These are phyloP conservation scores for Lepidochitona cinerea DNA, from an alignment of 2,888 invertebrate species.

Conservation along the genomic window DNA sequence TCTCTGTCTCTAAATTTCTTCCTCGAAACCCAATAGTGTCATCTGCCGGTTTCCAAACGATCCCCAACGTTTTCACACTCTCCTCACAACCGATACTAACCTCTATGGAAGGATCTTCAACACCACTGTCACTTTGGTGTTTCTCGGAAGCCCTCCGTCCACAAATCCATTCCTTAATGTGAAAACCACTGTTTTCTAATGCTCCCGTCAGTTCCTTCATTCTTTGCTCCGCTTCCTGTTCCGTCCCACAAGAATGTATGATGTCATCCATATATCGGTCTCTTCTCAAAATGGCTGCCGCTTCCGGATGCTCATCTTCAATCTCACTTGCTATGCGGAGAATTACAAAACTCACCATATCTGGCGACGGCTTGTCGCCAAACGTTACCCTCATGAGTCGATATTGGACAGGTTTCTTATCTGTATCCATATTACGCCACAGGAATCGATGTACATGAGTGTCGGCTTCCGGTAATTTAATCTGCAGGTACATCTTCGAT, in stretches of 20 bases:
- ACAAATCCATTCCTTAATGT: neutral
- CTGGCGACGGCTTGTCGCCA: constrained; percentile 12
- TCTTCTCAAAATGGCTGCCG: constrained; percentile 8
- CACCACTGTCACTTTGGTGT: neutral
- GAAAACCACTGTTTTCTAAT: constrained; percentile 8
- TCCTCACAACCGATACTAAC: neutral
- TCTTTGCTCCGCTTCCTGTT: neutral
- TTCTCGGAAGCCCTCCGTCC: neutral
- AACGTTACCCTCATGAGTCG: constrained; percentile 1
- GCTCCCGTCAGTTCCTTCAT: constrained; percentile 1
- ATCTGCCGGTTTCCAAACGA: no score
- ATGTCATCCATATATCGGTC: constrained; percentile 22
- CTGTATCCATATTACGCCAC: constrained; percentile 12
- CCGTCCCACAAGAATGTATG: constrained; percentile 1
- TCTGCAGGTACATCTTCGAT: constrained; percentile 7
- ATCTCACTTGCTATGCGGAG: constrained; percentile 3
- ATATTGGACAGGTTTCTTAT: constrained; percentile 6
- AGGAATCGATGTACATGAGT: constrained; percentile 14
- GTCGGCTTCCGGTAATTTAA: neutral
- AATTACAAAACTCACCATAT: constrained; percentile 15
- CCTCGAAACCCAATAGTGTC: no score
- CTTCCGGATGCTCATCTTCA: neutral
- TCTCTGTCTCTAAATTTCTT: no score
- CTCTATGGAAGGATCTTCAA: neutral
- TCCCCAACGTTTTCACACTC: neutral